Evolutionary conservation across 2,797 vertebrate species (phyloP).

Genomic region (Lerista edwardsae): DNA sequence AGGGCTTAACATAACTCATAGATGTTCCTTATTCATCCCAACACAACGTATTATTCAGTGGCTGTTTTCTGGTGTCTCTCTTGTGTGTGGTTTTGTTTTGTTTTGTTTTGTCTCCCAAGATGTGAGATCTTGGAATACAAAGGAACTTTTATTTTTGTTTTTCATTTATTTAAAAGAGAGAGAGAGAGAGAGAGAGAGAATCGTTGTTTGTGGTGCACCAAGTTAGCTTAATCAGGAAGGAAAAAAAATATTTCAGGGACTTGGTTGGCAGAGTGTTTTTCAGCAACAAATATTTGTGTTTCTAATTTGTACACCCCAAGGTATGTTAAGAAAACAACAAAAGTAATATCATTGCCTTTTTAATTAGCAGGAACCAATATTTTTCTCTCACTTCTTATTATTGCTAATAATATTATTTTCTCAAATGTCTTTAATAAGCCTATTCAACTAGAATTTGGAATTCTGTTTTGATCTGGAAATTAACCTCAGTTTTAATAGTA

Average conservation of each 20-base stretch:
- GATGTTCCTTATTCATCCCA: too few species aligned
- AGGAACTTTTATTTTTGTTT: too few species aligned
- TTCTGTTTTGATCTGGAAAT: conserved; percentile 58
- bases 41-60: too few species aligned
- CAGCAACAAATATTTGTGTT: conserved; percentile 30
- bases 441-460: conserved; percentile 23
- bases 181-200: too few species aligned
- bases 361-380: neutral
- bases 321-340: conserved; percentile 17
- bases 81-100: too few species aligned
- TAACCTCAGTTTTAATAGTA: conserved; percentile 26
- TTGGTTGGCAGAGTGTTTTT: conserved; percentile 32
- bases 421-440: conserved; percentile 11
- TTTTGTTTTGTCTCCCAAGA: too few species aligned
- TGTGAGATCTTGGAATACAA: too few species aligned
- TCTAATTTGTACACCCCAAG: neutral
- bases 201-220: neutral
- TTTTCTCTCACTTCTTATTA: fast-evolving
- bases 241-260: neutral
- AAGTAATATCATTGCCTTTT: conserved; percentile 40
- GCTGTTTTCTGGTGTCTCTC: too few species aligned
- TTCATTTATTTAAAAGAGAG: too few species aligned
- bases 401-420: conserved; percentile 19
- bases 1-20: too few species aligned
- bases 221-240: neutral